Evolutionary conservation across 2,113 vertebrate species (phyloP).

Genomic region (Aegotheles bennettii): DNA sequence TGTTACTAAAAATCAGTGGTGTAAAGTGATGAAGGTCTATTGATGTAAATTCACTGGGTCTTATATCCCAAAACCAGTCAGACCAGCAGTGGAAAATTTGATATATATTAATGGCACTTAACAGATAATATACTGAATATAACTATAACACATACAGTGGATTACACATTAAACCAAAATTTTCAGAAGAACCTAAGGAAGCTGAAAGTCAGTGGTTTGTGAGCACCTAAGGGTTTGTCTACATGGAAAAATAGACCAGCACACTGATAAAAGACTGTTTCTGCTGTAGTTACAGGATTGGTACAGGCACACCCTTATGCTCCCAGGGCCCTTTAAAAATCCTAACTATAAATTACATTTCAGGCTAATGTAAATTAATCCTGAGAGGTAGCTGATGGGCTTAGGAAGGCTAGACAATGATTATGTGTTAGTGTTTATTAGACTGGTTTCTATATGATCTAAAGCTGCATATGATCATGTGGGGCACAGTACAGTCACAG

Average conservation of each 20-base stretch:
- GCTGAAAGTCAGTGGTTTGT: neutral
- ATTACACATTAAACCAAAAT: neutral
- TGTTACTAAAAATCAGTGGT: neutral
- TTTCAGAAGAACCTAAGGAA: neutral
- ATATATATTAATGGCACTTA: neutral
- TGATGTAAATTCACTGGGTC: neutral
- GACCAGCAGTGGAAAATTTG: neutral
- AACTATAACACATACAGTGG: neutral
- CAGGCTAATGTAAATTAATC: neutral
- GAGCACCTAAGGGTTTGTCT: neutral
- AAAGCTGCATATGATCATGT: neutral
- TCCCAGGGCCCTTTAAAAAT: neutral
- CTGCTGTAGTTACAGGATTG: fast-evolving
- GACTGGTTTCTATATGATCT: neutral
- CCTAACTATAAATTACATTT: neutral
- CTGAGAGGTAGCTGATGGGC: neutral
- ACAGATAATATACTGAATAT: neutral
- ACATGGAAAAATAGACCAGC: neutral
- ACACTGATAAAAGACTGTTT: neutral
- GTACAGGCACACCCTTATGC: neutral
- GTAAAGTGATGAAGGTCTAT: neutral
- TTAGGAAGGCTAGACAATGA: neutral
- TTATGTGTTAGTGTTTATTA: neutral
- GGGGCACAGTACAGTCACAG: neutral
- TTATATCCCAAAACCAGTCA: neutral